Base-by-base conservation (phyloP, 2,797 vertebrate species). In the Pelodytes ibericus region DNA sequence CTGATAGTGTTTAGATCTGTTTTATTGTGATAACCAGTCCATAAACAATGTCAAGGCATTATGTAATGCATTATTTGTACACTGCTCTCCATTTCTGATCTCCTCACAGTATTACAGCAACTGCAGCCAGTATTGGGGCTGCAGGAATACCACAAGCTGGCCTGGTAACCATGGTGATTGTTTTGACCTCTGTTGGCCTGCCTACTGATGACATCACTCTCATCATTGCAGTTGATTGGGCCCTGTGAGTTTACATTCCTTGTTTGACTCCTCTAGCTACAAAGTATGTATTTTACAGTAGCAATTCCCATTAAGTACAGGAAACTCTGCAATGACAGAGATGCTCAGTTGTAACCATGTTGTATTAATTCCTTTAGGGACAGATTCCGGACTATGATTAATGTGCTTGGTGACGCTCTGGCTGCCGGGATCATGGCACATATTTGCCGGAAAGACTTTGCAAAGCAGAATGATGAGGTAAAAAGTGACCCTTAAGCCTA, bases 401-500 rank as follows among this genome's bases (percentile, higher is more conserved):
- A 99, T 0, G 97, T 99, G 74, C 93, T 99, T 90, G 98, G 96
- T 0, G 97, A 99, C 0, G 97, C 97, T 0, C 85, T 99, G 82
- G 96, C 96, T 3, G 96, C 97, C 0, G 98, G 98, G 24, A 99
- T 99, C 83, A 98, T 99, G 96, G 96, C 97, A 74, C 98, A 99
- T 74, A 89, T 98, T 88, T 99, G 96, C 90, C 90, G 96, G 80
- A 99, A 99, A 88, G 97, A 99, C 81, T 98, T 99, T 59, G 87
- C 95, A 67, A 95, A 94, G 87, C 94, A 97, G 0, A 73, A 84
- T 0, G 94, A 95, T 80, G 95, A 98, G 96, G 97, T 98, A 82
- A 83, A 47, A 20, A 53, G n/a, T 22, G n/a, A 11, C 7, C 49
- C 6, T 53, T 53, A 24, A 22, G 49, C 5, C 20, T 11, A 39